phyloP scores from a whole-genome alignment of 2,888 invertebrate species.

The Galerucella nymphaeae region DNA sequence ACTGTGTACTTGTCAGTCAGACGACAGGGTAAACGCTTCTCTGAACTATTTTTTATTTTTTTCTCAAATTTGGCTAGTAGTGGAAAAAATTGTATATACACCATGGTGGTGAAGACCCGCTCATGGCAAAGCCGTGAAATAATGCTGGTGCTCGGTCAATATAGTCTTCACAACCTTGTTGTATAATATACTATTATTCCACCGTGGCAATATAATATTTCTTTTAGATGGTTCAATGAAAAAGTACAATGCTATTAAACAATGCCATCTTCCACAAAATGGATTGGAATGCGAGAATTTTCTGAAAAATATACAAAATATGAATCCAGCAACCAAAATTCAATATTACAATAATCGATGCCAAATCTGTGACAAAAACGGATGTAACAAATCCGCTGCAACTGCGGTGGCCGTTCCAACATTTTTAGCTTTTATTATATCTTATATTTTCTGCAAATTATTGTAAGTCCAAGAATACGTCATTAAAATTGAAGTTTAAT shows the following conservation, averaged over 20 bases:
- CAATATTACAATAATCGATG: slow-evolving; percentile 30
- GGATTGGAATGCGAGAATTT: slow-evolving; percentile 35
- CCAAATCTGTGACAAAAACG: slow-evolving; percentile 26
- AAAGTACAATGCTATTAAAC: slow-evolving; percentile 33
- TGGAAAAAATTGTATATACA: too few relatives aligned
- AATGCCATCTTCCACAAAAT: slow-evolving; percentile 29
- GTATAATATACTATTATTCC: too few relatives aligned
- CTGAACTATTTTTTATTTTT: too few relatives aligned
- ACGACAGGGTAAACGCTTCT: too few relatives aligned
- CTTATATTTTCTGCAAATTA: slow-evolving; percentile 28
- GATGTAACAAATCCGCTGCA: slow-evolving; percentile 30
- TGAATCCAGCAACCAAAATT: slow-evolving; percentile 23
- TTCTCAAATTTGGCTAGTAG: too few relatives aligned
- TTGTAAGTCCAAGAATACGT: slow-evolving; percentile 11
- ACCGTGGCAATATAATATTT: neutral
- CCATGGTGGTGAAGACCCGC: too few relatives aligned
- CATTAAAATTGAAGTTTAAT: slow-evolving; percentile 16
- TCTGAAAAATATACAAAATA: slow-evolving; percentile 33
- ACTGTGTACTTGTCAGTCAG: too few relatives aligned
- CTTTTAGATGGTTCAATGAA: slow-evolving; percentile 33
- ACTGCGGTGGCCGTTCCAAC: neutral
- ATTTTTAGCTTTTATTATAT: slow-evolving; percentile 17
- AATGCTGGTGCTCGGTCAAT: too few relatives aligned
- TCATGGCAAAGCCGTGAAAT: too few relatives aligned
- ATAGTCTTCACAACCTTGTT: too few relatives aligned